Conservation (phyloP, 2,113 vertebrate genomes). For the Chaetodon auriga region DNA sequence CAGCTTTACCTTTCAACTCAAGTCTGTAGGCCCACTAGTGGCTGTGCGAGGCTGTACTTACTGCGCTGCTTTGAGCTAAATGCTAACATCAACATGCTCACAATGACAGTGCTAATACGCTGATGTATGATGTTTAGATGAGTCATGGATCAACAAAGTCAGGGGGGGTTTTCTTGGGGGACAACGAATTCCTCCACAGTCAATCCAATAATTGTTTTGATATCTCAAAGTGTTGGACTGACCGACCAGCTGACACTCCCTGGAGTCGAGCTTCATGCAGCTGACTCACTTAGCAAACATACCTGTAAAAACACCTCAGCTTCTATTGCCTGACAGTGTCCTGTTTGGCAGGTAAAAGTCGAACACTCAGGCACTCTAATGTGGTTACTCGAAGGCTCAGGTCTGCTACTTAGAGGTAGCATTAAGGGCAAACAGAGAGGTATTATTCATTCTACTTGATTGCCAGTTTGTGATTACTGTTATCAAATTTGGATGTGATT, state of each 20-base stretch:
- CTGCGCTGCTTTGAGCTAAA: neutral
- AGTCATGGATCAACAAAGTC: neutral
- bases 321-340: neutral
- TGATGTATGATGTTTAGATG: neutral
- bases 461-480: constrained; percentile 8
- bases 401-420: neutral
- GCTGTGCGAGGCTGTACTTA: neutral
- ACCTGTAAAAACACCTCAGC: neutral
- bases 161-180: neutral
- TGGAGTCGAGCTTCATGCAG: neutral
- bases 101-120: neutral
- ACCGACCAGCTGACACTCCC: no score
- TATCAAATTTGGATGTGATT: constrained; percentile 10
- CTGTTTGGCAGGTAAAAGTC: constrained; percentile 6
- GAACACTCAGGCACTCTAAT: constrained; percentile 4
- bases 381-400: neutral
- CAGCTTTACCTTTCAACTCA: neutral
- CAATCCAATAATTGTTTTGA: neutral
- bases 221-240: neutral
- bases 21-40: neutral
- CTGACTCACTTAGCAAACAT: neutral
- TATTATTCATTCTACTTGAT: constrained; percentile 4
- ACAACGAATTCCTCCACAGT: neutral
- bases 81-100: neutral
- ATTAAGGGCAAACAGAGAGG: neutral